A percentile compares a stretch with the other conserved stretches of the same genome.
Evolutionary conservation across 2,797 vertebrate species (phyloP).

Genomic region (Neosilurus hyrtlii): DNA sequence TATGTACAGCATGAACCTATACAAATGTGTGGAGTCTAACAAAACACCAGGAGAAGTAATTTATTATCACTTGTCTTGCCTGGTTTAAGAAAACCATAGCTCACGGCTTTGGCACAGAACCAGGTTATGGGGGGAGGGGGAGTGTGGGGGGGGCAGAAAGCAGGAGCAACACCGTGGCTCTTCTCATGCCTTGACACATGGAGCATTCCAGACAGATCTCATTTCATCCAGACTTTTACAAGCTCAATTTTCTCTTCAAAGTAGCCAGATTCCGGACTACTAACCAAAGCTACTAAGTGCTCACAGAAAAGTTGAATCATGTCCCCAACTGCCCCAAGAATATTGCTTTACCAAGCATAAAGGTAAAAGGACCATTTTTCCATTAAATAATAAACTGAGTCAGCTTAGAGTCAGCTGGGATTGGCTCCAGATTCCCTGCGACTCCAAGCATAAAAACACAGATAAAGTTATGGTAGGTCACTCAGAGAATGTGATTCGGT

Average conservation of each 20-base stretch:
- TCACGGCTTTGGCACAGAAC: constrained; percentile 24
- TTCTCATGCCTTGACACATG: constrained; percentile 39
- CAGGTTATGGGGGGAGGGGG: constrained; percentile 5
- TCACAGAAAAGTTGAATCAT: constrained; percentile 11
- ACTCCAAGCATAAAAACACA: too few species aligned
- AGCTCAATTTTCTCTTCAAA: constrained; percentile 26
- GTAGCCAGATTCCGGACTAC: constrained; percentile 39
- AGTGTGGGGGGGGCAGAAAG: constrained; percentile 19
- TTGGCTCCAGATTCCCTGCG: too few species aligned
- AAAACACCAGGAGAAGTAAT: constrained; percentile 10
- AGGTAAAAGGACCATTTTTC: neutral
- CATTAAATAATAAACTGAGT: too few species aligned
- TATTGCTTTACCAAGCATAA: neutral
- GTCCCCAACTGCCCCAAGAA: neutral
- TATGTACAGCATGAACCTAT: neutral
- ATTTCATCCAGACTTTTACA: constrained; percentile 60
- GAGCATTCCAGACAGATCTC: constrained; percentile 66
- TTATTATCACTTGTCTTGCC: constrained; percentile 14
- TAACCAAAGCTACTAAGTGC: neutral
- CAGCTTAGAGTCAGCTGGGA: too few species aligned
- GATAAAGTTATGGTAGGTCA: neutral
- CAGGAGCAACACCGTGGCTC: constrained; percentile 26
- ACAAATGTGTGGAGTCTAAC: neutral
- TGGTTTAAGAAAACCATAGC: constrained; percentile 3
- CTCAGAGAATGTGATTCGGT: neutral